A percentile compares a stretch with the other conserved stretches of the same genome.
Conservation (phyloP, 2,113 vertebrate genomes). For the Pholis gunnellus region DNA sequence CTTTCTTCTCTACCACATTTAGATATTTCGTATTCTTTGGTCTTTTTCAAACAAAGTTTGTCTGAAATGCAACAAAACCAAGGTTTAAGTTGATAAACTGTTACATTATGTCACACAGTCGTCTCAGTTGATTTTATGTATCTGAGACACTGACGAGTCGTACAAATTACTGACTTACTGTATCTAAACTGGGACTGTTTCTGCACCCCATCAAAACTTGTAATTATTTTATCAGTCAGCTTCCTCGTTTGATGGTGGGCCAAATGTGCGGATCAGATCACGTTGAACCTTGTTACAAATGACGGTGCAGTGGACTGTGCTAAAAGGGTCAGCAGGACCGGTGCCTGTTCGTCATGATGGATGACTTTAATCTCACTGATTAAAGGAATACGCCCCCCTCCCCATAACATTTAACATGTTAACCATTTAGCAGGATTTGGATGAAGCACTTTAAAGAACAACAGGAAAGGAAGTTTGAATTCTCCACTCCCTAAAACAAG, state of each 20-base stretch:
- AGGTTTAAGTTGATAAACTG: not conserved
- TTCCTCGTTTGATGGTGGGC: conserved; percentile 1
- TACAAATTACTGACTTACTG: not conserved
- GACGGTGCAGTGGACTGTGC: conserved; percentile 42
- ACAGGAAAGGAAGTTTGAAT: conserved; percentile 7
- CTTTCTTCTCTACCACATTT: not conserved
- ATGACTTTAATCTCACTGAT: conserved; percentile 75
- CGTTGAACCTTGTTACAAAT: conserved; percentile 17
- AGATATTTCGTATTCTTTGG: not conserved
- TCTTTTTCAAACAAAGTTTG: not conserved
- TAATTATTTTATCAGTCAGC: not conserved
- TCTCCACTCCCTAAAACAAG: not conserved
- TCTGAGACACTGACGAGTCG: not conserved
- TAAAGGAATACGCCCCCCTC: conserved; percentile 46
- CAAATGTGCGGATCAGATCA: conserved; percentile 13
- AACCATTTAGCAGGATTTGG: conserved; percentile 34
- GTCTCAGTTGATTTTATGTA: not conserved
- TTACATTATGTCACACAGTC: not conserved
- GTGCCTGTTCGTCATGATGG: conserved; percentile 66
- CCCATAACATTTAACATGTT: conserved; percentile 65
- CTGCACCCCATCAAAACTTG: not conserved
- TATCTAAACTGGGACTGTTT: not conserved
- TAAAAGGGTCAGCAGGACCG: conserved; percentile 49
- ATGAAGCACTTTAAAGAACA: conserved; percentile 5
- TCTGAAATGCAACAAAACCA: not conserved